phyloP scores from a whole-genome alignment of 2,888 invertebrate species.

The Amphipyra tragopoginis region DNA sequence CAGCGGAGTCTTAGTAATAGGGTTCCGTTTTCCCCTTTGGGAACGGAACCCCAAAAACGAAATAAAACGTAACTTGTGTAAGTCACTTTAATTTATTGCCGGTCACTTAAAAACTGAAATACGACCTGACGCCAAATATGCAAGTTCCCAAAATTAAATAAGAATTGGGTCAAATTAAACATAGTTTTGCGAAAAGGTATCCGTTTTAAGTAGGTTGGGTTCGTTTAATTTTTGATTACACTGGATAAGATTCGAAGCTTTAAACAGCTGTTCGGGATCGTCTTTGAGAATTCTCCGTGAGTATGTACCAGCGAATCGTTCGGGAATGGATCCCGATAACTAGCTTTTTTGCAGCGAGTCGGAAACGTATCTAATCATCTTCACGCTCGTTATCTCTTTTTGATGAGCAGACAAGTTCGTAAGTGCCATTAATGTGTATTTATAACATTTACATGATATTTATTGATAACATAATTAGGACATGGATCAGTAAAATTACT shows the following conservation, averaged over 20 bases:
- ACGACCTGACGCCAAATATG: conserved; percentile 10
- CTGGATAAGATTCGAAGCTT: conserved; percentile 11
- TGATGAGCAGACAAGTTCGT: not conserved
- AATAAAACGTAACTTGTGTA: conserved; percentile 3
- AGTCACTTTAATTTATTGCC: conserved; percentile 12
- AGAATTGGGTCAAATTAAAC: conserved; percentile 31
- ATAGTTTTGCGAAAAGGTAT: conserved; percentile 29
- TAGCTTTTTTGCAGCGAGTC: not conserved
- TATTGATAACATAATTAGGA: conserved; percentile 1
- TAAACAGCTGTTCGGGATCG: conserved; percentile 24
- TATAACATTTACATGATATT: not conserved
- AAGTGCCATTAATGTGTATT: not conserved
- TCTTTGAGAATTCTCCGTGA: conserved; percentile 23
- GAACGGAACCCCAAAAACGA: too few relatives aligned
- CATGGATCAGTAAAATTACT: conserved; percentile 1
- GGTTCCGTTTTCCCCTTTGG: too few relatives aligned
- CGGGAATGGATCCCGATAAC: conserved; percentile 8
- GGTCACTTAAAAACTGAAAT: conserved; percentile 16
- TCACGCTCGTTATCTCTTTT: not conserved
- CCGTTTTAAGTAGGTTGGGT: conserved; percentile 6
- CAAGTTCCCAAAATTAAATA: conserved; percentile 2
- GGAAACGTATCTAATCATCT: conserved; percentile 1
- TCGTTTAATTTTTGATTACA: conserved; percentile 39
- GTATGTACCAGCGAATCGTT: not conserved
- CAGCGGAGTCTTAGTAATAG: too few relatives aligned